Conservation (phyloP, 2,797 vertebrate genomes). For the Gymnopithys bicolor region DNA sequence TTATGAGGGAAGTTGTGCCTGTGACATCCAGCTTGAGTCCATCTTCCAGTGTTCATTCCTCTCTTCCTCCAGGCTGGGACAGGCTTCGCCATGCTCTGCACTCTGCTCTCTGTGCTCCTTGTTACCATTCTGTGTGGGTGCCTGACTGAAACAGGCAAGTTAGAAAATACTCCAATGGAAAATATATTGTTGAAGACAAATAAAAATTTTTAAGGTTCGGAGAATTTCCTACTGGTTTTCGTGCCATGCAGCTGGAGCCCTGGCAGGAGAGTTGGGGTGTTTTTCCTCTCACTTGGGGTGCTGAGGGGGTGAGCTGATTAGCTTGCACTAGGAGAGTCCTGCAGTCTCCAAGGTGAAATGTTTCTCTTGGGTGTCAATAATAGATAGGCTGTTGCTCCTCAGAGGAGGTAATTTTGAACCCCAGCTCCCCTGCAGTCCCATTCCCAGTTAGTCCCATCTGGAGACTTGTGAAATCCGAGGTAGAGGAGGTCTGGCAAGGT, state of each 20-base stretch:
- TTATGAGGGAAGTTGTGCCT: neutral
- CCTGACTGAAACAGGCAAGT: neutral
- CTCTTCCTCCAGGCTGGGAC: neutral
- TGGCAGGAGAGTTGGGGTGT: neutral
- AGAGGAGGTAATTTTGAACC: neutral
- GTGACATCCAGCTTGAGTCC: neutral
- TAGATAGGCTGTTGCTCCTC: neutral
- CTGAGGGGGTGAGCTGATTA: neutral
- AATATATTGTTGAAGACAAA: neutral
- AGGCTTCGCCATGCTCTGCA: neutral
- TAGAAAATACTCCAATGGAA: neutral
- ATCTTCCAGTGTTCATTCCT: neutral
- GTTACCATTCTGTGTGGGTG: neutral
- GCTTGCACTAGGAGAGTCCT: neutral
- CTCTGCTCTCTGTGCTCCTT: neutral
- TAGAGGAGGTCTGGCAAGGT: neutral
- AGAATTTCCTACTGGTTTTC: neutral
- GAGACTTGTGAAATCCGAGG: accelerated
- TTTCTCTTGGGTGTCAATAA: neutral
- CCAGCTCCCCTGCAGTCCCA: neutral
- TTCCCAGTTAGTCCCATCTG: neutral
- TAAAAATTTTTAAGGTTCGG: neutral
- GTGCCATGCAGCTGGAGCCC: neutral
- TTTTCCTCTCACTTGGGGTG: neutral
- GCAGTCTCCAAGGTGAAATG: neutral